phyloP scores from a whole-genome alignment of 2,113 vertebrate species.

The Seriola dumerili region DNA sequence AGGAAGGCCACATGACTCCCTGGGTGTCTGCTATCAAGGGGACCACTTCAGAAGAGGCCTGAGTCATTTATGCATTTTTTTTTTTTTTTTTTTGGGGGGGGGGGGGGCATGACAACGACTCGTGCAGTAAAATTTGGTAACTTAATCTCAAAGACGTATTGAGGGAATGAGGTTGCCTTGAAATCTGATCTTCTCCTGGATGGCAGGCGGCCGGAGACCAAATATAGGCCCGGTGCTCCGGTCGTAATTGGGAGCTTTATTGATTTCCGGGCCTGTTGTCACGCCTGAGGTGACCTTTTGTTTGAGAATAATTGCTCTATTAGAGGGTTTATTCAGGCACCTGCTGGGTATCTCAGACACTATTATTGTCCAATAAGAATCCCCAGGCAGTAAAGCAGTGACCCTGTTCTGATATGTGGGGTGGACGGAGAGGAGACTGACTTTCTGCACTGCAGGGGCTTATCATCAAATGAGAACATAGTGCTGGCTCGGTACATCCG shows the following conservation, averaged over 20 bases:
- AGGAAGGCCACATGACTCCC: constrained; percentile 15
- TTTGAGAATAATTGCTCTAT: constrained; percentile 87
- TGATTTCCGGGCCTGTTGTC: constrained; percentile 83
- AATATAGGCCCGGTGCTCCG: constrained; percentile 58
- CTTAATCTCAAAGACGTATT: constrained; percentile 54
- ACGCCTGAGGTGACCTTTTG: constrained; percentile 85
- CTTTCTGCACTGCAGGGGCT: constrained; percentile 39
- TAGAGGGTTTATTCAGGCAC: constrained; percentile 83
- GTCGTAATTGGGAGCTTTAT: constrained; percentile 82
- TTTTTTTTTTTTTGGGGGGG: constrained; percentile 1
- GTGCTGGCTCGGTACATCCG: neutral
- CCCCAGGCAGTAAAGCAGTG: constrained; percentile 58
- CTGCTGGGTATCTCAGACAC: constrained; percentile 77
- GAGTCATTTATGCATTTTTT: constrained; percentile 53
- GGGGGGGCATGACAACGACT: neutral
- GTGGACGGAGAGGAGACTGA: constrained; percentile 21
- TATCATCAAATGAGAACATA: constrained; percentile 50
- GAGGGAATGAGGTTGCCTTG: constrained; percentile 54
- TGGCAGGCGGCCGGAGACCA: constrained; percentile 56
- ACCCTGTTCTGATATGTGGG: constrained; percentile 69
- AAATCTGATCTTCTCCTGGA: constrained; percentile 70
- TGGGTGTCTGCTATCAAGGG: constrained; percentile 11
- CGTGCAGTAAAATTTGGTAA: constrained; percentile 59
- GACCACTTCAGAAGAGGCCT: constrained; percentile 12
- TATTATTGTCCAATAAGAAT: constrained; percentile 80